Evolutionary conservation across 2,888 invertebrate genomes (phyloP), one percentile per base, ranked within the genome.

Genomic region (Lasioglossum oenotherae): DNA sequence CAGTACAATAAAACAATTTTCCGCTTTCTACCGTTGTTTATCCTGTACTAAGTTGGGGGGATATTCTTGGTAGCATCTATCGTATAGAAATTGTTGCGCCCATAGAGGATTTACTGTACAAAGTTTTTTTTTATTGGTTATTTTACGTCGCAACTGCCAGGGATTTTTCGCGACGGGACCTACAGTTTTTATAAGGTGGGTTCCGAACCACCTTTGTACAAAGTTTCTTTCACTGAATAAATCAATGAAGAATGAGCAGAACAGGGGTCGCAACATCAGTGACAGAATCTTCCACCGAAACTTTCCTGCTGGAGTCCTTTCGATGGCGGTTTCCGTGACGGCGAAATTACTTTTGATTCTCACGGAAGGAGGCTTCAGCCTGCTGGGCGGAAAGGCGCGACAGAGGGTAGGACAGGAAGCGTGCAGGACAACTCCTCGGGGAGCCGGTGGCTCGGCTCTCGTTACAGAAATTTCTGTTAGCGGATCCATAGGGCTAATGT

Each of bases 401-500:
- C n/a, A 64, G 67, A n/a, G 57, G n/a, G 57, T 57, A n/a, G 57
- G n/a, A 4, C 57, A 57, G 57, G n/a, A n/a, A 64, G 64, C 64
- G 64, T 64, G 64, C 31, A 31, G 44, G 46, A 69, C 6, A 27
- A 77, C 49, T 64, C 44, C 49, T 49, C 8, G 1, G 38, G 49
- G 64, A 69, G 23, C 38, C 16, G 69, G 23, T 35, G 27, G 27
- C 35, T n/a, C 8, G 64, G 41, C 12, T 35, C 49, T 75, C 49
- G 84, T 84, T 82, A 82, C 23, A 71, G 82, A 78, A 72, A 82
- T 84, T 35, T 84, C 71, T 74, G 71, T 82, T 72, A 60, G 60
- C 14, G 27, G 69, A 77, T 31, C 69, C 38, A 19, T 16, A 27
- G 53, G 71, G 35, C 49, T 74, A 67, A 78, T 46, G 64, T 69